phyloP scores from a whole-genome alignment of 2,797 vertebrate genomes.

The Falco berigora region DNA sequence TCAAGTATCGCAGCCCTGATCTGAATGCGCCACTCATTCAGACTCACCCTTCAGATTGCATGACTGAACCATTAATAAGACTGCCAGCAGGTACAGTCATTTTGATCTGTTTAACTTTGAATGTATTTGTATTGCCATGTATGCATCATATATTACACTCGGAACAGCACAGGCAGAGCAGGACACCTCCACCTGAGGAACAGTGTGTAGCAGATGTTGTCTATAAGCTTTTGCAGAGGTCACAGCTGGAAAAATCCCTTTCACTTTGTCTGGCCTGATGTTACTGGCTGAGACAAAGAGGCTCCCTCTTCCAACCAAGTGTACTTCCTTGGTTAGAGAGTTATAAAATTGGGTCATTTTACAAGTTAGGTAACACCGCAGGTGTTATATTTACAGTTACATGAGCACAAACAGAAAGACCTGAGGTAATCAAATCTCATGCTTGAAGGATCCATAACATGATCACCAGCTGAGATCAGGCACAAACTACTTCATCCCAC shows the following conservation, averaged over 20 bases:
- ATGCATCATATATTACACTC: not conserved
- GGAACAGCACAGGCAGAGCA: not conserved
- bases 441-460: conserved; percentile 29
- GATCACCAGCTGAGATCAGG: not conserved
- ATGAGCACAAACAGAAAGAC: conserved; percentile 47
- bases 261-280: not conserved
- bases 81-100: not conserved
- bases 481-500: not conserved
- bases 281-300: not conserved
- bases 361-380: conserved; percentile 40
- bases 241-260: not conserved
- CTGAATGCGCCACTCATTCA: not conserved
- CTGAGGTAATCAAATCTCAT: conserved; percentile 56
- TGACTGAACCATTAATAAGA: not conserved
- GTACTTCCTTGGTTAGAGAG: not conserved
- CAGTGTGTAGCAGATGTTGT: not conserved
- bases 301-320: not conserved
- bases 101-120: not conserved
- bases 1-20: not conserved
- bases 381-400: conserved; percentile 50
- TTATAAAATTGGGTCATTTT: conserved; percentile 39
- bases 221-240: not conserved
- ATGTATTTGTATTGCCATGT: not conserved
- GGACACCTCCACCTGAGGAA: not conserved
- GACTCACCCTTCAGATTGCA: not conserved